These are phyloP conservation scores for Mastomys coucha DNA, from an alignment of 2,113 vertebrate genomes.

Conservation along the genomic window DNA sequence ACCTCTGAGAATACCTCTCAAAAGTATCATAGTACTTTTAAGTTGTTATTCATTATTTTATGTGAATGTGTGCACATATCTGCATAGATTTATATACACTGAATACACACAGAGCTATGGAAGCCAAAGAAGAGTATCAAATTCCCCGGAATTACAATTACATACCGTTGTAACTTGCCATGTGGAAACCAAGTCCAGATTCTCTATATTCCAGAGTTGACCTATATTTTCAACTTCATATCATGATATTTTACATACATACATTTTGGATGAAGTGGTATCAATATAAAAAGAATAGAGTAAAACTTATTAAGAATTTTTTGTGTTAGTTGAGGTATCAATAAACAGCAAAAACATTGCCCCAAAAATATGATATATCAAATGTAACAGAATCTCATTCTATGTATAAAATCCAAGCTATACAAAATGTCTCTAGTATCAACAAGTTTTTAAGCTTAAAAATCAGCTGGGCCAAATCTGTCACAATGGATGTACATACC, in stretches of 20 bases:
- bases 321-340: not conserved
- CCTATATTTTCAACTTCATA: not conserved
- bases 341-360: not conserved
- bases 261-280: not conserved
- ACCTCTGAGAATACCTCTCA: not conserved
- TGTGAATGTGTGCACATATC: not conserved
- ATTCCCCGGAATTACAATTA: not conserved
- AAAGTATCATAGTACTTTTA: not conserved
- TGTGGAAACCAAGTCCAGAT: not conserved
- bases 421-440: not conserved
- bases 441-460: not conserved
- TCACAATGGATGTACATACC: no score
- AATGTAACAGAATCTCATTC: constrained; percentile 13
- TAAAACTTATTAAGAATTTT: not conserved
- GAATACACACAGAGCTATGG: not conserved
- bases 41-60: not conserved
- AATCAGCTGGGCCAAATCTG: not conserved
- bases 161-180: not conserved
- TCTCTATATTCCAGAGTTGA: not conserved
- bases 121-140: not conserved
- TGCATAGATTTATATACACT: not conserved
- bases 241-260: not conserved
- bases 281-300: not conserved
- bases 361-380: not conserved
- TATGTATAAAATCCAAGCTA: not conserved